Evolutionary conservation across 2,888 invertebrate species (phyloP).

Genomic region (Xestia xanthographa): DNA sequence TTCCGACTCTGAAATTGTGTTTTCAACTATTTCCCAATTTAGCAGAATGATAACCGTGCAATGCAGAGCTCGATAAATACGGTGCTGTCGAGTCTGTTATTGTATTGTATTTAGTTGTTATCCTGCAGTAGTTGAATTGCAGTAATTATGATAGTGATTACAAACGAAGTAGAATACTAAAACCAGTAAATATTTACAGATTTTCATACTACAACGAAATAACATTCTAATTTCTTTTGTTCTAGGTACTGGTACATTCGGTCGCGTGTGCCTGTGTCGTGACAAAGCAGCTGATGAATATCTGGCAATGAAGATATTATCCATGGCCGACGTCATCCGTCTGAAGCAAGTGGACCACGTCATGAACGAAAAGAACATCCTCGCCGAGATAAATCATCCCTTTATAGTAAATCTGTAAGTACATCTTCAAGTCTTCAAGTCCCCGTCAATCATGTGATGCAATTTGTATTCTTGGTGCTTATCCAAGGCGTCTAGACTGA

Average conservation of each 20-base stretch:
- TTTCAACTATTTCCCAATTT: conserved; percentile 23
- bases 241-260: conserved; percentile 98
- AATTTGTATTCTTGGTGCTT: conserved; percentile 67
- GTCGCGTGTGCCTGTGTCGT: conserved; percentile 97
- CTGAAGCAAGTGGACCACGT: conserved; percentile 99
- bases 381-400: conserved; percentile 97
- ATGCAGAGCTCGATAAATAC: conserved; percentile 16
- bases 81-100: conserved; percentile 10
- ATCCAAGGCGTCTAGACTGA: conserved; percentile 65
- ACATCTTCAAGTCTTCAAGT: conserved; percentile 41
- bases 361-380: conserved; percentile 98
- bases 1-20: conserved; percentile 29
- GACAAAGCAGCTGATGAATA: conserved; percentile 95
- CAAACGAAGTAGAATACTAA: conserved; percentile 10
- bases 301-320: conserved; percentile 98
- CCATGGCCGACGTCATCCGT: conserved; percentile 97
- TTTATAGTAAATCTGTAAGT: conserved; percentile 96
- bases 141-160: conserved; percentile 16
- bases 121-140: conserved; percentile 4
- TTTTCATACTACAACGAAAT: conserved; percentile 4
- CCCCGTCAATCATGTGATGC: conserved; percentile 45
- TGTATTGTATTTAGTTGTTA: conserved; percentile 14
- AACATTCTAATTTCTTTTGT: conserved; percentile 65
- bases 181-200: conserved; percentile 4
- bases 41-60: conserved; percentile 29